phyloP scores from a whole-genome alignment of 2,113 vertebrate species.

The Antennarius striatus region DNA sequence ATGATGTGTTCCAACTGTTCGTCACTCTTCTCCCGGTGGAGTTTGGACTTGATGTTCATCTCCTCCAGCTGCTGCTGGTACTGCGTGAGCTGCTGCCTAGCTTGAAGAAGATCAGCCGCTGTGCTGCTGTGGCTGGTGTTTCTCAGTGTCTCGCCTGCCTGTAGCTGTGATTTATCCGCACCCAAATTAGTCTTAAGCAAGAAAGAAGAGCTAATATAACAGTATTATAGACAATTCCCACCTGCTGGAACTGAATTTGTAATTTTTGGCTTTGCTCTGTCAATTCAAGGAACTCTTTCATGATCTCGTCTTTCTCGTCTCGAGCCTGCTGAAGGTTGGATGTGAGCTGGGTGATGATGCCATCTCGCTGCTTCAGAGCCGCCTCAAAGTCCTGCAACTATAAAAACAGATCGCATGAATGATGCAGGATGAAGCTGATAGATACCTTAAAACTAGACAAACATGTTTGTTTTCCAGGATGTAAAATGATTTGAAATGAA shows the following conservation, averaged over 20 bases:
- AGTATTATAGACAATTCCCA: constrained; percentile 56
- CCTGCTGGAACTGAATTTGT: constrained; percentile 96
- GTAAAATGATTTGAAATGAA: not conserved
- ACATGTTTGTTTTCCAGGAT: not conserved
- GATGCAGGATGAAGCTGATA: too few relatives aligned
- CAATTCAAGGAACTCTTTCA: constrained; percentile 92
- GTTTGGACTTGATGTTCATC: constrained; percentile 77
- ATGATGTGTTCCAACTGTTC: constrained; percentile 78
- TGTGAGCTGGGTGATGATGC: constrained; percentile 96
- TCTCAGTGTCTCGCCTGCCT: constrained; percentile 91
- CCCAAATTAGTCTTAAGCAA: not conserved
- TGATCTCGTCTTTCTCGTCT: constrained; percentile 92
- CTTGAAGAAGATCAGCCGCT: constrained; percentile 90
- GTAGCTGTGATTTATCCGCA: constrained; percentile 79
- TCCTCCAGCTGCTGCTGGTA: constrained; percentile 90
- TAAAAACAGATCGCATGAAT: not conserved
- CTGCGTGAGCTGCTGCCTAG: constrained; percentile 87
- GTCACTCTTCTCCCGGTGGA: constrained; percentile 79
- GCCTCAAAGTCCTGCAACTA: constrained; percentile 97
- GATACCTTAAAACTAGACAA: too few relatives aligned
- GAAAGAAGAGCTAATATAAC: not conserved
- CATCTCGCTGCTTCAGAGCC: constrained; percentile 94
- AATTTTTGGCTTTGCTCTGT: constrained; percentile 96
- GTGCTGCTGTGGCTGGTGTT: constrained; percentile 91
- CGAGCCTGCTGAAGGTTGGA: constrained; percentile 94